These are phyloP conservation scores for Caerostris darwini DNA, from an alignment of 1,140 invertebrate genomes.

Conservation along the genomic window DNA sequence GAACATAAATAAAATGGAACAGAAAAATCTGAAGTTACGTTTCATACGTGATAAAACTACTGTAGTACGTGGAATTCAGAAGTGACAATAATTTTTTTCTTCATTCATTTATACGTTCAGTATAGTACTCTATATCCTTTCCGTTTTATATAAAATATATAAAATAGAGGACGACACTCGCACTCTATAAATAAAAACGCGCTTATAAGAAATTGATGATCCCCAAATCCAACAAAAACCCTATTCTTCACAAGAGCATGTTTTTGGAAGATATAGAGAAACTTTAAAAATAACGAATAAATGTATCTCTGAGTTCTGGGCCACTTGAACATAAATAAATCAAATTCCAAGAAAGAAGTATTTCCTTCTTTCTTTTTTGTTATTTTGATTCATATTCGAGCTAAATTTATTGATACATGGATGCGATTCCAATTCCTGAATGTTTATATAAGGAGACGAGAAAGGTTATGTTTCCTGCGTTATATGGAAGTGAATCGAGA, in stretches of 20 bases:
- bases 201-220: conserved; percentile 74
- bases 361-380: background rate
- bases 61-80: conserved; percentile 53
- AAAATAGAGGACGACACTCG: conserved; percentile 56
- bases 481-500: background rate
- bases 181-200: conserved; percentile 70
- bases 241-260: background rate
- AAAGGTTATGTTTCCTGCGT: background rate
- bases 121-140: background rate
- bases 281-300: background rate
- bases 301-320: conserved; percentile 31
- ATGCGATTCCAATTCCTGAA: background rate
- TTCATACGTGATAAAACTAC: conserved; percentile 73
- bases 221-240: conserved; percentile 49
- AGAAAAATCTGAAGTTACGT: conserved; percentile 57
- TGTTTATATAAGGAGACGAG: background rate
- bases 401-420: conserved; percentile 59
- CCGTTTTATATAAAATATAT: conserved; percentile 67
- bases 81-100: conserved; percentile 31
- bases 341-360: conserved; percentile 29
- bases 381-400: background rate
- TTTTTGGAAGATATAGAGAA: conserved; percentile 34
- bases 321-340: conserved; percentile 68
- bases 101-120: conserved; percentile 14
- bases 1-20: conserved; percentile 63